Percentiles rank a stretch among this genome's conserved stretches.
These are phyloP conservation scores for Ageneiosus marmoratus DNA, from an alignment of 2,113 vertebrate genomes.

Conservation along the genomic window DNA sequence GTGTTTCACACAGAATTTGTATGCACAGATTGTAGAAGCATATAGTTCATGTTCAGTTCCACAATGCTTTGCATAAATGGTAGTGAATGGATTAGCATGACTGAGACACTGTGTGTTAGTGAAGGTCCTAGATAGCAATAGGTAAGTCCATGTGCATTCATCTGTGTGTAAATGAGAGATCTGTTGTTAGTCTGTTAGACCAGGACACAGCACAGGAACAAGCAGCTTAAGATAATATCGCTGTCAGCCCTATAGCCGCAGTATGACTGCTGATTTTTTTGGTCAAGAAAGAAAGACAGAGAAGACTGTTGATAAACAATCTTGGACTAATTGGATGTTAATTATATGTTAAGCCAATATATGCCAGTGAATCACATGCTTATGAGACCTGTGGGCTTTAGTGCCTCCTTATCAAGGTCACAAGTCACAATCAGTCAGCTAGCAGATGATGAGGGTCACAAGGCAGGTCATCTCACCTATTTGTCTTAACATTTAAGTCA, in stretches of 20 bases:
- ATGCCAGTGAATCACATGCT: conserved; percentile 68
- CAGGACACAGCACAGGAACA: conserved; percentile 77
- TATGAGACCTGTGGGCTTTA: conserved; percentile 68
- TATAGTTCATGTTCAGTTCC: conserved; percentile 1
- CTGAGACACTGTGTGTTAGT: conserved; percentile 41
- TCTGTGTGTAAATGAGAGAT: conserved; percentile 78
- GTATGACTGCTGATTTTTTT: conserved; percentile 76
- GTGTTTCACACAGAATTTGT: conserved; percentile 29
- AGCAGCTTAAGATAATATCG: conserved; percentile 81
- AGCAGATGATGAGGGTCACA: conserved; percentile 57
- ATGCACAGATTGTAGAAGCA: conserved; percentile 11
- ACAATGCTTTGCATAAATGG: background rate
- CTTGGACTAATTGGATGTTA: conserved; percentile 76
- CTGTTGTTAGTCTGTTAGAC: conserved; percentile 69
- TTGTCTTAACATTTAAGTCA: conserved; percentile 33
- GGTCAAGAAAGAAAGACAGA: conserved; percentile 62
- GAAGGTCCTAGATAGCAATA: conserved; percentile 15
- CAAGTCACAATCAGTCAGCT: conserved; percentile 65
- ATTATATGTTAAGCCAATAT: conserved; percentile 78
- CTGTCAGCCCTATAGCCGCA: conserved; percentile 68
- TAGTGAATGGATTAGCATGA: conserved; percentile 58
- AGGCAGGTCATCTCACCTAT: conserved; percentile 32
- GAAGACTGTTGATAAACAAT: conserved; percentile 80
- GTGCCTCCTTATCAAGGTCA: conserved; percentile 75
- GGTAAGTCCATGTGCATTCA: conserved; percentile 69